phyloP scores from a whole-genome alignment of 1,140 invertebrate genomes.

The Aphelinus certus region DNA sequence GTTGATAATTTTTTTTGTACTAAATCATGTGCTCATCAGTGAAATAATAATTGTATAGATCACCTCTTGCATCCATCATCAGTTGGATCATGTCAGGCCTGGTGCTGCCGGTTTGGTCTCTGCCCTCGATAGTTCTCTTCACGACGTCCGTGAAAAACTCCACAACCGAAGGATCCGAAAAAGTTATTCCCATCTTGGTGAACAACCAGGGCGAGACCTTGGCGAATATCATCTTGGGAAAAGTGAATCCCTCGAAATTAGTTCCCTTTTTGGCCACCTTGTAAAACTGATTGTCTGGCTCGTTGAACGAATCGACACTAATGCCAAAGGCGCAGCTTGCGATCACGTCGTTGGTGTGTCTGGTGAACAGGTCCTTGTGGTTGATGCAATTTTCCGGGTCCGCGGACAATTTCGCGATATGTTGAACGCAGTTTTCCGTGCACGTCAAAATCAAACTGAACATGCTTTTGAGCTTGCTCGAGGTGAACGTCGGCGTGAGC shows the following conservation, averaged over 20 bases:
- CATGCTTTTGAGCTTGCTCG: slow-evolving; percentile 69
- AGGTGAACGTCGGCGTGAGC: slow-evolving; percentile 69
- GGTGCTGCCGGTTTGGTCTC: slow-evolving; percentile 42
- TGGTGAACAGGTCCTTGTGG: slow-evolving; percentile 51
- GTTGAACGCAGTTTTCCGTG: slow-evolving; percentile 3
- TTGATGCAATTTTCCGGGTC: slow-evolving; percentile 23
- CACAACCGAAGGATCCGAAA: slow-evolving; percentile 9
- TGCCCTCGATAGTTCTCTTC: slow-evolving; percentile 47
- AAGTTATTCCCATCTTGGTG: slow-evolving; percentile 21
- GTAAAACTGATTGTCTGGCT: slow-evolving; percentile 57
- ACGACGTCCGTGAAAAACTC: slow-evolving; percentile 49
- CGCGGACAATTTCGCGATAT: neutral
- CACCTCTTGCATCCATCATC: slow-evolving; percentile 50
- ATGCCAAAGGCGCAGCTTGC: slow-evolving; percentile 59
- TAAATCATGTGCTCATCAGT: too few relatives aligned
- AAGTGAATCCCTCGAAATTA: slow-evolving; percentile 40
- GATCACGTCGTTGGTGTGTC: slow-evolving; percentile 60
- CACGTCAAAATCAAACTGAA: slow-evolving; percentile 43
- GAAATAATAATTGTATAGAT: too few relatives aligned
- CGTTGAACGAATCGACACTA: slow-evolving; percentile 52
- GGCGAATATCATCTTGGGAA: slow-evolving; percentile 18
- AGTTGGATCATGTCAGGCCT: slow-evolving; percentile 55
- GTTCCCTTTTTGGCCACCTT: slow-evolving; percentile 48
- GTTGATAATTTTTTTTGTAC: too few relatives aligned
- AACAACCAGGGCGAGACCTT: slow-evolving; percentile 7